These are phyloP conservation scores for Trichacis sp. DNA, from an alignment of 2,888 invertebrate species.

Conservation along the genomic window DNA sequence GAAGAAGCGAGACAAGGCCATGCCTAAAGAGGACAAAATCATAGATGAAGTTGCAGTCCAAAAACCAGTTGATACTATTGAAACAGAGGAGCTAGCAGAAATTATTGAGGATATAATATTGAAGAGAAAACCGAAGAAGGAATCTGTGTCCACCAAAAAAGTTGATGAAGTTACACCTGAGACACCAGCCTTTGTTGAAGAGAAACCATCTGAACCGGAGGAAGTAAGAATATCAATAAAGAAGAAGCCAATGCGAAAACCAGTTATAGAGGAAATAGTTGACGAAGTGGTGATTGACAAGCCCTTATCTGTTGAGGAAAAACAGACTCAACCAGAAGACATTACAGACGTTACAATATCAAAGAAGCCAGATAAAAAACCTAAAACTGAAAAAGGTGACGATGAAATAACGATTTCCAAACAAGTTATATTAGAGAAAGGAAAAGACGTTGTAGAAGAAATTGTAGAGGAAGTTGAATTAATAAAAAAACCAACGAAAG, in stretches of 20 bases:
- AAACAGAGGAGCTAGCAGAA: slow-evolving; percentile 54
- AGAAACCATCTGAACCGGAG: slow-evolving; percentile 48
- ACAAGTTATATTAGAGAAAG: slow-evolving; percentile 69
- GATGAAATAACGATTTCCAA: slow-evolving; percentile 83
- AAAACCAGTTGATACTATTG: slow-evolving; percentile 45
- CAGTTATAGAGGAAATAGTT: slow-evolving; percentile 28
- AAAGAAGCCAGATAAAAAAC: slow-evolving; percentile 74
- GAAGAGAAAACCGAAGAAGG: slow-evolving; percentile 43
- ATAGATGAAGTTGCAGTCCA: slow-evolving; percentile 54
- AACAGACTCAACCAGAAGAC: too few relatives aligned
- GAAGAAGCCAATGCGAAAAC: slow-evolving; percentile 70
- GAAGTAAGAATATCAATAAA: slow-evolving; percentile 51
- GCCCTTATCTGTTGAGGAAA: slow-evolving; percentile 42
- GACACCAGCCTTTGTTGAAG: slow-evolving; percentile 37
- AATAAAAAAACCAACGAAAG: slow-evolving; percentile 87
- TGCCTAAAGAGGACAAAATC: slow-evolving; percentile 24
- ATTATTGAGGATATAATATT: slow-evolving; percentile 47
- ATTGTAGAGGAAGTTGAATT: slow-evolving; percentile 89
- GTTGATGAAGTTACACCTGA: slow-evolving; percentile 14
- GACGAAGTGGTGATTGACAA: slow-evolving; percentile 49
- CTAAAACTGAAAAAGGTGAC: slow-evolving; percentile 79
- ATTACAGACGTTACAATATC: slow-evolving; percentile 70
- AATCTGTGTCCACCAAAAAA: slow-evolving; percentile 24
- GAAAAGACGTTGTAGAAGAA: slow-evolving; percentile 86
- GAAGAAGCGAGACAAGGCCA: too few relatives aligned